Evolutionary conservation across 1,140 invertebrate species (phyloP).

Genomic region (Drosophila bipectinata): DNA sequence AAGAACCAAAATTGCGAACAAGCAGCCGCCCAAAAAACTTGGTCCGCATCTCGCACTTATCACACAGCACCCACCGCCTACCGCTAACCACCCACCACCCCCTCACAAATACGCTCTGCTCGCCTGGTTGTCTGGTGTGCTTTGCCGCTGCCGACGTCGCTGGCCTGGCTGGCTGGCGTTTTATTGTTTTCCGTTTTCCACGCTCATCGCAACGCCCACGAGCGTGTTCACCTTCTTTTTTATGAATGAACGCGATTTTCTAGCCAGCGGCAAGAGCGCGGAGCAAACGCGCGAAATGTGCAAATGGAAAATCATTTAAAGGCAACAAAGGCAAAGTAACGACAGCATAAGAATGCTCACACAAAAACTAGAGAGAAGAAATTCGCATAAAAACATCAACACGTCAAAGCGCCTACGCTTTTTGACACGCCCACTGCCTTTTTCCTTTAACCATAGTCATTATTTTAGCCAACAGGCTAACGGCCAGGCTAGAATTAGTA

Average conservation of each 20-base stretch:
- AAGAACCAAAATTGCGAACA: slow-evolving; percentile 52
- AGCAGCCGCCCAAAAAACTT: slow-evolving; percentile 47
- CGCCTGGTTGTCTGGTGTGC: slow-evolving; percentile 56
- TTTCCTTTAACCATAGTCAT: neutral
- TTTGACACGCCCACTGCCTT: slow-evolving; percentile 7
- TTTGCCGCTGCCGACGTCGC: slow-evolving; percentile 28
- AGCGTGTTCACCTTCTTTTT: slow-evolving; percentile 69
- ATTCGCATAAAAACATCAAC: slow-evolving; percentile 8
- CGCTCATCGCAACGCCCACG: slow-evolving; percentile 54
- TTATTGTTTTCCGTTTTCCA: slow-evolving; percentile 76
- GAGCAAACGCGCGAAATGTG: slow-evolving; percentile 65
- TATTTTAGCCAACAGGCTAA: slow-evolving; percentile 9
- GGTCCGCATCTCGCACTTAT: neutral
- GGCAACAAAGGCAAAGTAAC: slow-evolving; percentile 38
- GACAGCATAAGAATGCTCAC: slow-evolving; percentile 12
- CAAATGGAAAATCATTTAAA: slow-evolving; percentile 80
- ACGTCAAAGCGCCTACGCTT: slow-evolving; percentile 17
- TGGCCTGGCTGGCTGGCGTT: slow-evolving; percentile 32
- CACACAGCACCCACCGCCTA: neutral
- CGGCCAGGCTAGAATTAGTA: slow-evolving; percentile 6
- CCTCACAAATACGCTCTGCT: slow-evolving; percentile 18
- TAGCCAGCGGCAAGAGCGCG: slow-evolving; percentile 54
- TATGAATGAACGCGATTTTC: slow-evolving; percentile 73
- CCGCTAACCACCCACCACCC: neutral
- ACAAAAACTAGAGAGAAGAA: slow-evolving; percentile 4